Conservation (phyloP, 2,888 invertebrate genomes). For the Sphaeridia pumilis region DNA sequence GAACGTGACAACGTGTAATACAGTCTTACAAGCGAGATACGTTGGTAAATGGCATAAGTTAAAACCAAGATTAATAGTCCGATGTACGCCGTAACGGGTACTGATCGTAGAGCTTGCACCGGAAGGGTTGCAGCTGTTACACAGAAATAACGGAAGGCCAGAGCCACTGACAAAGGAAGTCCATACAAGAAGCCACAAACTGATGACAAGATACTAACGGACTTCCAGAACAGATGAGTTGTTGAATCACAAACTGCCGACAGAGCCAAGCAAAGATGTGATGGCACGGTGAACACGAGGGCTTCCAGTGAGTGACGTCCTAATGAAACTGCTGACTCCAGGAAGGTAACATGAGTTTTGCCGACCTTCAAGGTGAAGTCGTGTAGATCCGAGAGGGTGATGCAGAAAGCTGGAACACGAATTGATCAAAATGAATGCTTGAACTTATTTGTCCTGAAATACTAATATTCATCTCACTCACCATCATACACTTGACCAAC, state of each 20-base stretch:
- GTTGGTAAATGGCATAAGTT: slow-evolving; percentile 10
- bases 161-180: no score
- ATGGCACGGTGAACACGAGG: slow-evolving; percentile 6
- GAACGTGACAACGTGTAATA: no score
- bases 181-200: no score
- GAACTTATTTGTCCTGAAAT: background rate
- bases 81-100: slow-evolving; percentile 13
- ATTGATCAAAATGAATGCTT: background rate
- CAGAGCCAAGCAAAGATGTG: slow-evolving; percentile 11
- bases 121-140: background rate
- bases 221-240: slow-evolving; percentile 6
- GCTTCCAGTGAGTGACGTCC: background rate
- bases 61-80: slow-evolving; percentile 6
- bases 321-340: background rate
- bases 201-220: no score
- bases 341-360: background rate
- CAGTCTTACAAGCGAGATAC: slow-evolving; percentile 5
- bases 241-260: slow-evolving; percentile 13
- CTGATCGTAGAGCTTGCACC: background rate
- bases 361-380: background rate
- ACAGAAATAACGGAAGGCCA: background rate
- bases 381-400: slow-evolving; percentile 5
- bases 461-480: background rate
- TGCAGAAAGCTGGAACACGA: slow-evolving; percentile 11
- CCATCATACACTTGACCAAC: slow-evolving; percentile 15